Evolutionary conservation across 2,797 vertebrate species (phyloP).

Genomic region (Sebastes melanostomus): DNA sequence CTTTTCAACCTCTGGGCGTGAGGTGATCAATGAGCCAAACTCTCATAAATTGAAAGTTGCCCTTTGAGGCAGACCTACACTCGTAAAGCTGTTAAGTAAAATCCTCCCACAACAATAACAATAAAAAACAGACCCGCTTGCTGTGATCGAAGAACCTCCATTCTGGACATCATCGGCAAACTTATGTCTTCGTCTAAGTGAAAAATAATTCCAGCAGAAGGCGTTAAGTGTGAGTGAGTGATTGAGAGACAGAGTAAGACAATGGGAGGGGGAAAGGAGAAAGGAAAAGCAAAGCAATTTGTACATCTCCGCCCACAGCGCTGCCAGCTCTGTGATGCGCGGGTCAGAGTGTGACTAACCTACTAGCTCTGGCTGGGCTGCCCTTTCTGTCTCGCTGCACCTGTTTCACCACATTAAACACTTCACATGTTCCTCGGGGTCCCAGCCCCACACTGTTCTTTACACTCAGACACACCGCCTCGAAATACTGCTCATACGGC

Average conservation of each 20-base stretch:
- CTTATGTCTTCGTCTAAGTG: background rate
- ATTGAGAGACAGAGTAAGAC: constrained; percentile 5
- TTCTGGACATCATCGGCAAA: constrained; percentile 2
- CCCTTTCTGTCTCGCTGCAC: constrained; percentile 89
- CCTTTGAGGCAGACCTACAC: background rate
- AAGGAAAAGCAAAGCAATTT: constrained; percentile 60
- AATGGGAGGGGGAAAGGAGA: constrained; percentile 20
- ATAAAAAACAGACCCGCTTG: background rate
- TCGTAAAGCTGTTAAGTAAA: constrained; percentile 20
- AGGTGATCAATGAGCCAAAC: constrained; percentile 19
- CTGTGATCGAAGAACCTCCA: background rate
- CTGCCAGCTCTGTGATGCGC: constrained; percentile 66
- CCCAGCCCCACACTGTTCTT: constrained; percentile 70
- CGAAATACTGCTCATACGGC: background rate
- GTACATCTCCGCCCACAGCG: constrained; percentile 62
- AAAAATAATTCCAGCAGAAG: background rate
- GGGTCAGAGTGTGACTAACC: constrained; percentile 72
- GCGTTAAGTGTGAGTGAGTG: background rate
- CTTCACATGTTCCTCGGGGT: constrained; percentile 76
- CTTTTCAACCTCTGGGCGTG: background rate
- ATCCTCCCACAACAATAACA: constrained; percentile 20
- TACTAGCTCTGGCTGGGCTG: constrained; percentile 68
- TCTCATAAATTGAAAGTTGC: background rate
- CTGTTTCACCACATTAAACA: constrained; percentile 85
- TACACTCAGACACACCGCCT: constrained; percentile 27